A percentile compares a stretch with the other conserved stretches of the same genome.
Evolutionary conservation across 2,113 vertebrate genomes (phyloP).

Genomic region (Arothron firmamentum): DNA sequence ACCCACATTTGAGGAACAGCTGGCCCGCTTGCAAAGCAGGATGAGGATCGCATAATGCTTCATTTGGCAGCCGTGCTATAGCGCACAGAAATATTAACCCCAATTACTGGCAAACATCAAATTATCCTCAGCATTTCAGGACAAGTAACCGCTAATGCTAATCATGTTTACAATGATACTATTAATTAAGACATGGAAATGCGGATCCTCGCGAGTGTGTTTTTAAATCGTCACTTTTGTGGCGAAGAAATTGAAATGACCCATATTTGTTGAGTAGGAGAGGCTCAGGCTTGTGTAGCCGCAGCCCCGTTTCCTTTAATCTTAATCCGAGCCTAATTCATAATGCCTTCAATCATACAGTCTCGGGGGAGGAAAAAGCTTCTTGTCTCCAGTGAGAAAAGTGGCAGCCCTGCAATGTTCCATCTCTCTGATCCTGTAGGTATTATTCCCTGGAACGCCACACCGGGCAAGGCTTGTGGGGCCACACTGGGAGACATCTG

Average conservation of each 20-base stretch:
- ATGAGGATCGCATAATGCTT: slow-evolving; percentile 48
- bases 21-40: slow-evolving; percentile 48
- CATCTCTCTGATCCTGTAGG: slow-evolving; percentile 75
- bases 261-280: slow-evolving; percentile 34
- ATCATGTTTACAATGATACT: slow-evolving; percentile 3
- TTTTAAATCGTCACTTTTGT: too few relatives aligned
- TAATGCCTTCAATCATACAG: slow-evolving; percentile 40
- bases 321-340: slow-evolving; percentile 45
- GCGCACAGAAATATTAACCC: slow-evolving; percentile 50
- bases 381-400: slow-evolving; percentile 32
- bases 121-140: slow-evolving; percentile 22
- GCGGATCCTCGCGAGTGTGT: too few relatives aligned
- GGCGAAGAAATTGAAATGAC: slow-evolving; percentile 4
- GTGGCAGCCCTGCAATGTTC: slow-evolving; percentile 27
- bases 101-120: slow-evolving; percentile 36
- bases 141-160: not conserved
- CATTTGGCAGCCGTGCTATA: slow-evolving; percentile 27
- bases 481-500: slow-evolving; percentile 88
- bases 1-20: slow-evolving; percentile 64
- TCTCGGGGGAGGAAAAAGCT: slow-evolving; percentile 38
- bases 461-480: slow-evolving; percentile 92
- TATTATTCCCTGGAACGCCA: slow-evolving; percentile 91
- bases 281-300: slow-evolving; percentile 6
- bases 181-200: not conserved
- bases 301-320: slow-evolving; percentile 47